Percentiles rank a stretch among this genome's conserved stretches.
Evolutionary conservation across 2,797 vertebrate genomes (phyloP).

Genomic region (Microcaecilia unicolor): DNA sequence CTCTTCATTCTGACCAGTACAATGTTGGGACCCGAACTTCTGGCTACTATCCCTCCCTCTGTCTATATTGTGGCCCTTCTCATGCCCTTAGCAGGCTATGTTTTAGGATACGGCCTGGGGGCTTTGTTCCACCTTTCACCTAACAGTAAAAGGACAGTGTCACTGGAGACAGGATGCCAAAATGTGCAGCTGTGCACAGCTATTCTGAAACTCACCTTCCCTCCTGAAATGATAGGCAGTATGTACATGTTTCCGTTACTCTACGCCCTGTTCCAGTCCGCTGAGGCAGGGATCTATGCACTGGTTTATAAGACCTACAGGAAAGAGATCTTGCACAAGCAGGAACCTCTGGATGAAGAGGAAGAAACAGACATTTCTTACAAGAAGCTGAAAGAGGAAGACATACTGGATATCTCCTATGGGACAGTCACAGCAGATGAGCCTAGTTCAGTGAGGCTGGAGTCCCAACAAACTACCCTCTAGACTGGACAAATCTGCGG

Average conservation of each 20-base stretch:
- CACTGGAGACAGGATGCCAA: conserved; percentile 91
- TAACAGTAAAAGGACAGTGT: conserved; percentile 78
- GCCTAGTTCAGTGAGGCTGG: conserved; percentile 56
- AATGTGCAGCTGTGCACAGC: conserved; percentile 96
- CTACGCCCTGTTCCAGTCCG: conserved; percentile 88
- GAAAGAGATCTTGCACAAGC: conserved; percentile 68
- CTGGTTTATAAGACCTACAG: conserved; percentile 80
- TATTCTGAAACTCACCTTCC: conserved; percentile 91
- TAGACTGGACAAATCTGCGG: background rate
- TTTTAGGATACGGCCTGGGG: conserved; percentile 82
- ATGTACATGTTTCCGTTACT: conserved; percentile 97
- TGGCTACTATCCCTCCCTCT: conserved; percentile 77
- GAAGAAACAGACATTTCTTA: conserved; percentile 82
- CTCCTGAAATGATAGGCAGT: conserved; percentile 77
- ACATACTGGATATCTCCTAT: conserved; percentile 70
- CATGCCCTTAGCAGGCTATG: conserved; percentile 85
- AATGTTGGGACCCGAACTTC: conserved; percentile 87
- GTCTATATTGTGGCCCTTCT: conserved; percentile 84
- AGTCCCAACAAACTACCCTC: conserved; percentile 51
- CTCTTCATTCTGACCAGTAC: conserved; percentile 91
- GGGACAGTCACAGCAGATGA: conserved; percentile 72
- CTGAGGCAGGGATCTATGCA: conserved; percentile 86
- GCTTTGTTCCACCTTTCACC: conserved; percentile 75
- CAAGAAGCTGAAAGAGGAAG: conserved; percentile 81
- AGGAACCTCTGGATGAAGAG: conserved; percentile 54